Conservation (phyloP, 2,888 invertebrate genomes). For the Latrodectus hesperus region DNA sequence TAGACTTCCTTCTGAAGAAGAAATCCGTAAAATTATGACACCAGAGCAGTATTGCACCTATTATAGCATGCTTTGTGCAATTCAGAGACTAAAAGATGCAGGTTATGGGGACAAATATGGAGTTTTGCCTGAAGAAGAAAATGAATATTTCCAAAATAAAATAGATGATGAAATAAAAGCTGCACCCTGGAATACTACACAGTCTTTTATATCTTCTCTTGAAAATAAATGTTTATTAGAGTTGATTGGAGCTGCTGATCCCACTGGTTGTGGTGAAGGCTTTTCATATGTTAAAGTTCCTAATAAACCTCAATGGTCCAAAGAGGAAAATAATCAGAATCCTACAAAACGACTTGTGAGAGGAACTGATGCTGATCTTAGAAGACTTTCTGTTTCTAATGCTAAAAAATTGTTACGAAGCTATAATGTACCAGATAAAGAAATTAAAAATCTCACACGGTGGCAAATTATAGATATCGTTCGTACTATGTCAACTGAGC, state of each 20-base stretch:
- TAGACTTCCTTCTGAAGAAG: constrained; percentile 96
- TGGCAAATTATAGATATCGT: constrained; percentile 96
- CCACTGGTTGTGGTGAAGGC: constrained; percentile 78
- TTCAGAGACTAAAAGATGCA: constrained; percentile 90
- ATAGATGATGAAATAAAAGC: constrained; percentile 92
- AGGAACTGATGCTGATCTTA: constrained; percentile 98
- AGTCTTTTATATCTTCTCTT: constrained; percentile 77
- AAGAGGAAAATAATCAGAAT: constrained; percentile 92
- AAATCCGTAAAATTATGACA: constrained; percentile 97
- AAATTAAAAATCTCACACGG: constrained; percentile 79
- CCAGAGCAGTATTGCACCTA: constrained; percentile 99
- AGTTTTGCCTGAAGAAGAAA: constrained; percentile 94
- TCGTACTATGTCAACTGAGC: constrained; percentile 96
- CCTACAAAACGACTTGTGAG: constrained; percentile 96
- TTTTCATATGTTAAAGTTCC: constrained; percentile 78
- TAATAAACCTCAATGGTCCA: constrained; percentile 84
- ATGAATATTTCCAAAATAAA: constrained; percentile 92
- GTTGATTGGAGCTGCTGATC: constrained; percentile 78
- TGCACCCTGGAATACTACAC: constrained; percentile 79
- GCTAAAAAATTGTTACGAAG: constrained; percentile 95
- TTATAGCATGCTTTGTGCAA: constrained; percentile 97
- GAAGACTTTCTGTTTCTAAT: constrained; percentile 94
- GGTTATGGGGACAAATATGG: constrained; percentile 97
- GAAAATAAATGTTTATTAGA: constrained; percentile 78
- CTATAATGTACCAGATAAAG: constrained; percentile 97